These are phyloP conservation scores for Synodontis membranacea DNA, from an alignment of 2,113 vertebrate species.

Conservation along the genomic window DNA sequence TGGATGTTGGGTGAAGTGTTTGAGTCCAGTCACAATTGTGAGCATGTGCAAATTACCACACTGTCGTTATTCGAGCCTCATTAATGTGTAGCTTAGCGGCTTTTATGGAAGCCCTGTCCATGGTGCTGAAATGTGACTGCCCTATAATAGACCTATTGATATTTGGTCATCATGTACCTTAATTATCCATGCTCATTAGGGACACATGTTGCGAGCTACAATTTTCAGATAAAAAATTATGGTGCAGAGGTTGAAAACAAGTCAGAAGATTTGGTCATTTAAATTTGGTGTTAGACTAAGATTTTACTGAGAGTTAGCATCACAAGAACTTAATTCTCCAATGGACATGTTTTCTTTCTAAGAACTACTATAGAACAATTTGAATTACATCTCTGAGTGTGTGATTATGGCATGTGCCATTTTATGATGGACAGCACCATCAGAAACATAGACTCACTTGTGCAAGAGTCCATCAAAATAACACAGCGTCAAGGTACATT, in stretches of 20 bases:
- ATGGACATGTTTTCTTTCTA: background rate
- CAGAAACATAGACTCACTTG: constrained; percentile 31
- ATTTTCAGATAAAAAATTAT: constrained; percentile 15
- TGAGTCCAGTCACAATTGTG: background rate
- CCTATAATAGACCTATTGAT: background rate
- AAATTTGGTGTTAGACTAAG: background rate
- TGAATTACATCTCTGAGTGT: background rate
- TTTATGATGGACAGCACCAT: constrained; percentile 38
- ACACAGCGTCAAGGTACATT: constrained; percentile 45
- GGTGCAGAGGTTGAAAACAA: background rate
- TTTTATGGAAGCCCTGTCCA: constrained; percentile 13
- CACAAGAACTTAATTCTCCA: background rate
- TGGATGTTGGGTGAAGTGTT: background rate
- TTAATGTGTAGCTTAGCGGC: background rate
- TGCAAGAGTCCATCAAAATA: constrained; percentile 42
- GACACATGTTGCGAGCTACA: constrained; percentile 26
- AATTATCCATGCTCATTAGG: constrained; percentile 38
- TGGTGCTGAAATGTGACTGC: constrained; percentile 25
- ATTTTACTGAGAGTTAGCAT: background rate
- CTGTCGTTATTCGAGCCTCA: background rate
- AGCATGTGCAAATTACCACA: background rate
- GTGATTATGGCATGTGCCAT: background rate
- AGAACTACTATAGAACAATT: background rate
- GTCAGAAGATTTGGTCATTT: constrained; percentile 18
- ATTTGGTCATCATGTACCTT: constrained; percentile 22